Base-by-base conservation (phyloP, 2,797 vertebrate species). In the Enoplosus armatus region DNA sequence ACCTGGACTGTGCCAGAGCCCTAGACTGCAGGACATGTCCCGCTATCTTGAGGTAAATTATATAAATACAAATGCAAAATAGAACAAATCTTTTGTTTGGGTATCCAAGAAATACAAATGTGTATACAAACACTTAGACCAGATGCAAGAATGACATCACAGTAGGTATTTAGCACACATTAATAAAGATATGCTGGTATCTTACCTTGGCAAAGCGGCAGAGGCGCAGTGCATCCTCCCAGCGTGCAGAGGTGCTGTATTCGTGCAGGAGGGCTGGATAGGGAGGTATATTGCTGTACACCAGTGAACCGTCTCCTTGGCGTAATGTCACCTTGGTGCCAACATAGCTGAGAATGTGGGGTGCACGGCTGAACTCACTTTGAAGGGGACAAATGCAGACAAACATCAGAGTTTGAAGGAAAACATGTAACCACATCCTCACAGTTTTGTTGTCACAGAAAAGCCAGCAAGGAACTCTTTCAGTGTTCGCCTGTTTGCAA, bases 151-250 rank as follows among this genome's bases (percentile, higher is more conserved):
- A 31, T 54, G 8, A 79, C 29, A 11, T 62, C 8, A 70, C 2
- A 55, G 15, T 6, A 72, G 18, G 26, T 63, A 66, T 9, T 59
- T 11, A 70, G 8, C 5, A 53, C n/a, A 54, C 14, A 33, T 39
- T 4, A 54, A n/a, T 1, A 54, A 11, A 63, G 8, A 68, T 31
- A 12, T 14, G 5, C 4, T 2, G 18, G 31, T 20, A 18, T 75
- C 47, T 82, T 70, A 98, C 98, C 96, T 99, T 98, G 84, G 97
- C 96, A 29, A 98, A 98, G 55, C 96, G 96, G 79, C 98, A 99
- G 65, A 99, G 94, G 31, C 96, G 93, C 63, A 99, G 87, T 0
- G 97, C 96, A 26, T 99, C 97, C 60, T 97, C 95, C 98, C 98
- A 99, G 48, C 96, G 94, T 6, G 96, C 93, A n/a, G 94, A 76